Base-by-base conservation (phyloP, 2,113 vertebrate genomes). In the Lophura nycthemera region DNA sequence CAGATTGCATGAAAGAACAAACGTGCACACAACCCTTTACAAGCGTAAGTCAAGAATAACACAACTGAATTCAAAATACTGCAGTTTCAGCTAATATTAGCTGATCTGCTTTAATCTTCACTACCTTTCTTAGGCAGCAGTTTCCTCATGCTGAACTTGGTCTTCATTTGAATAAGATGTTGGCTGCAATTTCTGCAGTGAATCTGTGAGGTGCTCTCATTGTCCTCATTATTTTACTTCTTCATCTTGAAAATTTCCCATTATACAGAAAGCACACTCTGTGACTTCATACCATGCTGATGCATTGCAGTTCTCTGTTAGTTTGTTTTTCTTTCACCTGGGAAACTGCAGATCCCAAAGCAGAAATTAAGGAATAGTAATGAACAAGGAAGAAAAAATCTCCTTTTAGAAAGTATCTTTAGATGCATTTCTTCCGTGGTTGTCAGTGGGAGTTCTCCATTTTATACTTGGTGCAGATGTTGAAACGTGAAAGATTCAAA, bases 1-100 rank as follows among this genome's bases (percentile, higher is more conserved):
- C 60, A 34, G 65, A 89, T 81, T 88, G 88, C 81, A 88, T 71
- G 64, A 88, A 95, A 88, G 73, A 94, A 94, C 81, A 96, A 95
- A 95, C 36, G 61, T 47, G 72, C 92, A 64, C 18, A 71, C 60
- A 92, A 66, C 43, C 48, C 45, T 32, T 90, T 91, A 92, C 92
- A 93, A 52, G 77, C 40, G 89, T 22, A 85, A 92, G 47, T 77
- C 56, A 88, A 80, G 71, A 94, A 91, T 87, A 94, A 95, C 45
- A 36, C 50, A 82, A 13, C 27, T 81, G 64, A 82, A 87, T 81
- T 88, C 34, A 88, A 91, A 95, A 91, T 88, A 42, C 40, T 92
- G 73, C 79, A 52, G 19, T 80, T 91, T 87, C 88, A 95, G 83
- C 76, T 89, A 25, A 42, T 61, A 60, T 73, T 92, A 87, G 64